A percentile compares a stretch with the other conserved stretches of the same genome.
phyloP scores from a whole-genome alignment of 2,888 invertebrate species.

The Philonicus albiceps region DNA sequence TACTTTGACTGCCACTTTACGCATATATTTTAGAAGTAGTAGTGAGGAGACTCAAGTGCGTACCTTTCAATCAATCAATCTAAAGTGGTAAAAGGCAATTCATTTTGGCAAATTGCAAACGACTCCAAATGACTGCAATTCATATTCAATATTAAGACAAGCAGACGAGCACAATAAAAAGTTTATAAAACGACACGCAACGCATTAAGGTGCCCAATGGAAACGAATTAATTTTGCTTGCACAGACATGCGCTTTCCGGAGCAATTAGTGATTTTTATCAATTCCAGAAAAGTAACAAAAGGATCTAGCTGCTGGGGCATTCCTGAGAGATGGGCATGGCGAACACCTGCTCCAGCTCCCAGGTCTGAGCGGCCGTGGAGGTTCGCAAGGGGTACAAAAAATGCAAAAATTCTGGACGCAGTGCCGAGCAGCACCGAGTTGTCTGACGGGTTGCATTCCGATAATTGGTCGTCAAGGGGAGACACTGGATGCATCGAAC shows the following conservation, averaged over 20 bases:
- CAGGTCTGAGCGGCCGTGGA: neutral
- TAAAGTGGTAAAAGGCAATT: neutral
- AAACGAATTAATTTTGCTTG: neutral
- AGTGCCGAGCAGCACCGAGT: neutral
- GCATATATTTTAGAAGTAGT: no score
- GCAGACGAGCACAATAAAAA: neutral
- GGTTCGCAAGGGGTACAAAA: neutral
- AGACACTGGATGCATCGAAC: neutral
- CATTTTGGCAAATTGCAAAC: neutral
- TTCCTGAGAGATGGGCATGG: neutral
- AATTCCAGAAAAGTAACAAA: slow-evolving; percentile 6
- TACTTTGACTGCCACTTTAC: no score
- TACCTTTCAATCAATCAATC: neutral
- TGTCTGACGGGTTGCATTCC: slow-evolving; percentile 23
- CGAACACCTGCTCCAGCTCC: neutral
- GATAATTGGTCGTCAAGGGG: neutral
- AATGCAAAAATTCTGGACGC: neutral
- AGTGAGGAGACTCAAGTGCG: neutral
- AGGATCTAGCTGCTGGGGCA: neutral
- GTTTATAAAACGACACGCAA: neutral
- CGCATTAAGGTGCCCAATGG: neutral
- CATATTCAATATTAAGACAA: neutral
- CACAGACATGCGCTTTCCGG: neutral
- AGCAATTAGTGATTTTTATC: slow-evolving; percentile 4
- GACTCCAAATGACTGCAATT: neutral